Base-by-base conservation (phyloP, 2,888 invertebrate genomes). In the Ceramica pisi region DNA sequence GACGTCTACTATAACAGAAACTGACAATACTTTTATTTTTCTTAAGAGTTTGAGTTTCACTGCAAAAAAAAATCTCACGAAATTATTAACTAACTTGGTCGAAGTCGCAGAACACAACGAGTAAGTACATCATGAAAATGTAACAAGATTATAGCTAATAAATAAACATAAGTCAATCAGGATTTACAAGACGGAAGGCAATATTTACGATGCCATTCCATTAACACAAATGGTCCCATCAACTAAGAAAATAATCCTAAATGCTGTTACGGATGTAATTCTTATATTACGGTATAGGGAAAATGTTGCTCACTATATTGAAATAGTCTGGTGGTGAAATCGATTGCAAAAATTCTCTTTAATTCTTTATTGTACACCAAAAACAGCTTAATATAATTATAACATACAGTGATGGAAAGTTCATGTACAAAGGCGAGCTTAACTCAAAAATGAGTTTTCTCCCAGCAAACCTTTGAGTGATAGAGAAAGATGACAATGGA, bases 181-280 rank as follows among this genome's bases (percentile, higher is more conserved):
- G 89, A 88, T 90, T 90, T 89, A 87, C 86, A 86, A 71, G 86
- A 79, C 66, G 78, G 83, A 83, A 82, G 85, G 80, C 85, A 86
- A 87, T 89, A 90, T 91, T 91, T 91, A 91, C 89, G 89, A 89
- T 84, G 79, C 62, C 80, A 83, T 86, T 88, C 91, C 91, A 91
- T 91, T 91, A 91, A 86, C 88, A 87, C 86, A 87, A 91, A 91
- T 91, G 89, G 89, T 81, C 62, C 86, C 82, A 88, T 91, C 88
- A 83, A 87, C 87, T 88, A 87, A 87, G 89, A 90, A 90, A 90
- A 91, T 90, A 90, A 90, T 88, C 85, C 82, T 66, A 84, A 84
- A 88, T 82, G 65, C 78, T 73, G 74, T 26, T 56, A 23, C 46
- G 67, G 79, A 84, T 79, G 76, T 86, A 84, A 84, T 85, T 80